phyloP scores from a whole-genome alignment of 2,888 invertebrate species.

The Macrosiphum euphorbiae region DNA sequence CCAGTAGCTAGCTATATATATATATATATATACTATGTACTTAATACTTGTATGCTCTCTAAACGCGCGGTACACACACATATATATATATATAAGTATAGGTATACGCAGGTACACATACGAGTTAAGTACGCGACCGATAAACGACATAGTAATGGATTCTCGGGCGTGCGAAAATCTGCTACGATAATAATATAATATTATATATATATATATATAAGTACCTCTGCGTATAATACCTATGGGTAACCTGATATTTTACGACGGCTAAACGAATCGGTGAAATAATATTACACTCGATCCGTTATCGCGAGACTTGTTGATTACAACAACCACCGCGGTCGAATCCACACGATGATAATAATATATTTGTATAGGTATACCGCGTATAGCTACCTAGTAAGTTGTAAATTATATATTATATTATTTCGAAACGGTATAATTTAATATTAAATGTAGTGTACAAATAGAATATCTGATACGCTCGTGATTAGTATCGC shows the following conservation, averaged over 20 bases:
- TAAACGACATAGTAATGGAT: slow-evolving; percentile 23
- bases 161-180: slow-evolving; percentile 17
- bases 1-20: slow-evolving; percentile 2
- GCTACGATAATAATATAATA: slow-evolving; percentile 2
- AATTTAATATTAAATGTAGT: not conserved
- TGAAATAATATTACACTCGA: not conserved
- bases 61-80: too few species aligned
- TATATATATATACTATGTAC: not conserved
- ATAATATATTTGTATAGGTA: not conserved
- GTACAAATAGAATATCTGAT: not conserved
- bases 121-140: not conserved
- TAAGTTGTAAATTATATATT: not conserved
- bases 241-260: not conserved
- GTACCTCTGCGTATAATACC: too few species aligned
- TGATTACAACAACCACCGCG: not conserved
- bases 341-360: not conserved
- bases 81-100: not conserved
- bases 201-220: not conserved
- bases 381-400: too few species aligned
- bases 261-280: slow-evolving; percentile 16
- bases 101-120: not conserved
- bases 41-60: not conserved
- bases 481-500: not conserved
- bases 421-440: not conserved
- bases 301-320: not conserved